phyloP scores from a whole-genome alignment of 2,888 invertebrate genomes.

The Drosophila yooni region DNA sequence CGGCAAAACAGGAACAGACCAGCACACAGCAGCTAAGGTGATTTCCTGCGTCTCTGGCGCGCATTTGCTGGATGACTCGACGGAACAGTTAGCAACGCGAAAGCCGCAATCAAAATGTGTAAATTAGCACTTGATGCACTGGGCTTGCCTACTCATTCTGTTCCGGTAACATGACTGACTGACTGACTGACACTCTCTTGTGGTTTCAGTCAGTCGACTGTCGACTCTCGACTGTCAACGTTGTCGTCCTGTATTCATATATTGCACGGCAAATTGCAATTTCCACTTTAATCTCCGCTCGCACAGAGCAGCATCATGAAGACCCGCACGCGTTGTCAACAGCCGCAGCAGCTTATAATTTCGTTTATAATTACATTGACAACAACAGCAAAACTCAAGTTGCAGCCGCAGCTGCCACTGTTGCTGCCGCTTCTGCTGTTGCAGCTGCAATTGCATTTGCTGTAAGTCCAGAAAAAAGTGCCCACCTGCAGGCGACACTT shows the following conservation, averaged over 20 bases:
- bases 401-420: conserved; percentile 20
- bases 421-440: conserved; percentile 13
- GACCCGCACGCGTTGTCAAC: conserved; percentile 35
- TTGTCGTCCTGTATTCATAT: conserved; percentile 54
- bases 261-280: conserved; percentile 75
- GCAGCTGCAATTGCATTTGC: conserved; percentile 36
- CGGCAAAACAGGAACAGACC: conserved; percentile 4
- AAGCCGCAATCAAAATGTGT: conserved; percentile 80
- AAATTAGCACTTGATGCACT: conserved; percentile 74
- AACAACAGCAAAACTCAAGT: conserved; percentile 53
- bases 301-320: neutral
- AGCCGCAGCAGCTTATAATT: conserved; percentile 75
- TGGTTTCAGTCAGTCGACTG: conserved; percentile 37
- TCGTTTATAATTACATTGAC: conserved; percentile 76
- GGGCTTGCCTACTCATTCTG: conserved; percentile 21
- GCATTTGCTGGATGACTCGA: conserved; percentile 29
- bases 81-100: conserved; percentile 36
- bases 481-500: conserved; percentile 71
- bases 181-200: conserved; percentile 17
- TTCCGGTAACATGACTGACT: conserved; percentile 7
- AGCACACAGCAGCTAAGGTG: conserved; percentile 37
- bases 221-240: conserved; percentile 18
- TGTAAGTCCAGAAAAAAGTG: conserved; percentile 50
- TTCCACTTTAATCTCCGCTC: conserved; percentile 79
- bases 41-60: conserved; percentile 37